Evolutionary conservation across 2,888 invertebrate genomes (phyloP).

Genomic region (Chymomyza caudatula): DNA sequence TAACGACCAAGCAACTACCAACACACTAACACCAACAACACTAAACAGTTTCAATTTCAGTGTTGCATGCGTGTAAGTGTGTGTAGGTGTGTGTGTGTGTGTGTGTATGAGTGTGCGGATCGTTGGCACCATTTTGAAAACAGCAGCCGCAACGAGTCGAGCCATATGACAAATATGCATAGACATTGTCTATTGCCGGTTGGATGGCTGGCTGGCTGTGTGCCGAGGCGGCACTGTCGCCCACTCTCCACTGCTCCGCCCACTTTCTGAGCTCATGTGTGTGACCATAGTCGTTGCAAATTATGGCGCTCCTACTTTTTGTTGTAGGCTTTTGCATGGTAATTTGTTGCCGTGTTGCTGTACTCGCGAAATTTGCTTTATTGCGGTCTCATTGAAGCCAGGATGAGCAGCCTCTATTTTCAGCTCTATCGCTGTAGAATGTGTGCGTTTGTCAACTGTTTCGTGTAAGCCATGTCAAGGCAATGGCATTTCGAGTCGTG

Average conservation of each 20-base stretch:
- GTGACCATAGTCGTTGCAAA: slow-evolving; percentile 43
- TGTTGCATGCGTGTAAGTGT: slow-evolving; percentile 15
- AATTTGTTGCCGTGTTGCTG: too few species aligned
- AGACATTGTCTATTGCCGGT: slow-evolving; percentile 65
- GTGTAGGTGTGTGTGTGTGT: neutral
- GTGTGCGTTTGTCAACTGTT: slow-evolving; percentile 21
- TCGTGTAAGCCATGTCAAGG: slow-evolving; percentile 39
- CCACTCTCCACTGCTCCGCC: neutral
- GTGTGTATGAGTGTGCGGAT: neutral
- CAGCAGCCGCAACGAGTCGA: slow-evolving; percentile 34
- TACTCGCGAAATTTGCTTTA: slow-evolving; percentile 40
- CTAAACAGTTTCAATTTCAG: slow-evolving; percentile 67
- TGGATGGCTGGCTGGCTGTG: slow-evolving; percentile 17
- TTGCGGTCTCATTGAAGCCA: slow-evolving; percentile 19
- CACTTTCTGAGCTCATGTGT: slow-evolving; percentile 4
- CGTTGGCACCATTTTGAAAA: slow-evolving; percentile 31
- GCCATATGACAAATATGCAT: slow-evolving; percentile 64
- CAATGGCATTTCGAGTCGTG: slow-evolving; percentile 17
- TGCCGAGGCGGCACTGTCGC: slow-evolving; percentile 6
- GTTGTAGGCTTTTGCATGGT: slow-evolving; percentile 15
- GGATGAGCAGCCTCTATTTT: neutral
- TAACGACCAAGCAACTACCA: slow-evolving; percentile 13
- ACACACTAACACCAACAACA: slow-evolving; percentile 27
- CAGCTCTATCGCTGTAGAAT: neutral
- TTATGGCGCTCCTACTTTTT: slow-evolving; percentile 36